phyloP scores from a whole-genome alignment of 64 coral and sea anemone genomes.

The Anthopleura sola region DNA sequence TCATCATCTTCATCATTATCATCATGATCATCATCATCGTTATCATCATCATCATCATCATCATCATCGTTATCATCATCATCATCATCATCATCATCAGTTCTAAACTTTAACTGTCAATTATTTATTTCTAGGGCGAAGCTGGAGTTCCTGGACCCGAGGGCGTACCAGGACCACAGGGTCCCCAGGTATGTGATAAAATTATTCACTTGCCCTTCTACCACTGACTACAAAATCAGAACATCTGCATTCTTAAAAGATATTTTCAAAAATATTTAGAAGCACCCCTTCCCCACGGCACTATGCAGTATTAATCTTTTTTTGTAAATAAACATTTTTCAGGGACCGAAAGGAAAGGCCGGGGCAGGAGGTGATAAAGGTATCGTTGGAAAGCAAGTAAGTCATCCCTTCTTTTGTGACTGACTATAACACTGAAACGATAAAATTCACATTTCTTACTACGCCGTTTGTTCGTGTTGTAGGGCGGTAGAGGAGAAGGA shows the following conservation, averaged over 20 bases:
- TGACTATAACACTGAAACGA: background rate
- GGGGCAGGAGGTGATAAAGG: constrained; percentile 1
- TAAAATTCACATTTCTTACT: background rate
- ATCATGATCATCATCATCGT: background rate
- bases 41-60: too few species aligned
- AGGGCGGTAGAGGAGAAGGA: background rate
- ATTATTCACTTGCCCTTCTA: background rate
- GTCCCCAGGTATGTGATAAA: background rate
- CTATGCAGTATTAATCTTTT: background rate
- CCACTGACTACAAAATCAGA: too few species aligned
- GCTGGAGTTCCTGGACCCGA: background rate
- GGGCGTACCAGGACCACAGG: constrained; percentile 12
- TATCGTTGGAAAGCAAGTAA: background rate
- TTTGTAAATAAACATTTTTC: background rate
- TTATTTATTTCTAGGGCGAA: constrained; percentile 2
- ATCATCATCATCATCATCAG: background rate
- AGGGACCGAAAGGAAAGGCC: constrained; percentile 19
- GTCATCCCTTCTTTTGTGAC: background rate
- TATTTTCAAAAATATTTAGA: too few species aligned
- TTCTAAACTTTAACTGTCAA: background rate
- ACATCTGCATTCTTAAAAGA: too few species aligned
- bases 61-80: too few species aligned
- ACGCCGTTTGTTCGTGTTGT: background rate
- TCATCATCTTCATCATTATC: too few species aligned
- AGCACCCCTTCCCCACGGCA: too few species aligned